Evolutionary conservation across 1,140 invertebrate species (phyloP).

Genomic region (Armadillidium nasatum): DNA sequence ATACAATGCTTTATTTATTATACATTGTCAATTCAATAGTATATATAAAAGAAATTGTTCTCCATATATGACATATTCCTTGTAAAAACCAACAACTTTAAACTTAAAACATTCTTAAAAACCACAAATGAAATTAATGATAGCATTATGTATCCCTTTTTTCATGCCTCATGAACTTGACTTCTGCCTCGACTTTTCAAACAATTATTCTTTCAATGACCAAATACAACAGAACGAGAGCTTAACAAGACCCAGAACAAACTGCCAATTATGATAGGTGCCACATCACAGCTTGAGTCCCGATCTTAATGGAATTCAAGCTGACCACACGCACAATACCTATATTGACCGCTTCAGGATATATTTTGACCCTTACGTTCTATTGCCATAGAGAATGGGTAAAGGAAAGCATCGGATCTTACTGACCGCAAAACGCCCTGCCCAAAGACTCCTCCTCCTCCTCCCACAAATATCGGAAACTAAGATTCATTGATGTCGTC

Average conservation of each 20-base stretch:
- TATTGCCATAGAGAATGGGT: not conserved
- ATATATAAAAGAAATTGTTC: too few species aligned
- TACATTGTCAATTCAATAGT: too few species aligned
- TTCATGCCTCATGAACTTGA: not conserved
- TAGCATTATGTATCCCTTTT: not conserved
- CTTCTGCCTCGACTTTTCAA: not conserved
- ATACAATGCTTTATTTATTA: too few species aligned
- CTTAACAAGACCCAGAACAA: constrained; percentile 6
- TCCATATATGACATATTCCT: too few species aligned
- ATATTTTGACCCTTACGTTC: not conserved
- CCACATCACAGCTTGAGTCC: not conserved
- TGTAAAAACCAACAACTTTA: too few species aligned
- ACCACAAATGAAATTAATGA: not conserved
- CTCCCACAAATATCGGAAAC: constrained; percentile 7
- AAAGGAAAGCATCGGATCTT: not conserved
- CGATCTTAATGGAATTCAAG: not conserved
- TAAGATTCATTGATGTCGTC: not conserved
- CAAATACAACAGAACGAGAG: not conserved
- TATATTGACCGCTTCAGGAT: not conserved
- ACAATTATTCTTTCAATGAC: constrained; percentile 1
- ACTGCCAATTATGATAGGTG: constrained; percentile 12
- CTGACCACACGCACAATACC: not conserved
- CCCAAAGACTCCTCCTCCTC: not conserved
- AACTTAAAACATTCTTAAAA: too few species aligned
- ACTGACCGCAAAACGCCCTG: constrained; percentile 4